Percentiles rank a stretch among this genome's conserved stretches.
Evolutionary conservation across 2,888 invertebrate genomes (phyloP).

Genomic region (Calliscelio sp.): DNA sequence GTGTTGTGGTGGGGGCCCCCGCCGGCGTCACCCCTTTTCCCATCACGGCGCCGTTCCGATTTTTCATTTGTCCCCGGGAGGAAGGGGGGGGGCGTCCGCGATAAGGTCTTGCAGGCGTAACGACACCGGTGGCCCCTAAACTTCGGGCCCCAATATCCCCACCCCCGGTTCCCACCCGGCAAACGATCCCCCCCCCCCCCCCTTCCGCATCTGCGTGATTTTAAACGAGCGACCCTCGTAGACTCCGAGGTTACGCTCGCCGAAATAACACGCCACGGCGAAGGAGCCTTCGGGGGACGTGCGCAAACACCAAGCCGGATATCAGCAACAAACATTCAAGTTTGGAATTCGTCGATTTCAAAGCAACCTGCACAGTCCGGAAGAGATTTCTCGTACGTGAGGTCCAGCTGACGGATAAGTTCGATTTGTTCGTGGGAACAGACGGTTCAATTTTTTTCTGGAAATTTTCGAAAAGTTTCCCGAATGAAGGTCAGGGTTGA

Average conservation of each 20-base stretch:
- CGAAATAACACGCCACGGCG: conserved; percentile 70
- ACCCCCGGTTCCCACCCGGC: conserved; percentile 27
- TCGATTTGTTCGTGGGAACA: too few species aligned
- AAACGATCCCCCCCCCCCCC: conserved; percentile 63
- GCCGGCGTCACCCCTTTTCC: too few species aligned
- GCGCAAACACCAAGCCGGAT: conserved; percentile 55
- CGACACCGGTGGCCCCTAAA: conserved; percentile 79
- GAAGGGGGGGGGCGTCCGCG: conserved; percentile 69
- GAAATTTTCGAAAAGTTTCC: too few species aligned
- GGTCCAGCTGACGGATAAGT: not conserved
- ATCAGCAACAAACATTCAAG: conserved; percentile 40
- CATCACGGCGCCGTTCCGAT: too few species aligned
- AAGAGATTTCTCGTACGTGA: not conserved
- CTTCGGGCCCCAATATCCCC: conserved; percentile 73
- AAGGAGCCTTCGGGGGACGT: conserved; percentile 63
- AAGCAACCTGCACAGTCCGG: not conserved
- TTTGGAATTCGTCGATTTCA: conserved; percentile 39
- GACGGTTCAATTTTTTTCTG: too few species aligned
- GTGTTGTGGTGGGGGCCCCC: too few species aligned
- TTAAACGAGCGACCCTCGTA: conserved; percentile 80
- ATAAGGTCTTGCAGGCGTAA: conserved; percentile 82
- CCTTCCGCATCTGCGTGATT: conserved; percentile 79
- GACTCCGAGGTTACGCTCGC: conserved; percentile 71
- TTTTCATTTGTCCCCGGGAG: conserved; percentile 84
- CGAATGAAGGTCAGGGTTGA: too few species aligned